Conservation (phyloP, 2,113 vertebrate genomes). For the Aythya baeri region DNA sequence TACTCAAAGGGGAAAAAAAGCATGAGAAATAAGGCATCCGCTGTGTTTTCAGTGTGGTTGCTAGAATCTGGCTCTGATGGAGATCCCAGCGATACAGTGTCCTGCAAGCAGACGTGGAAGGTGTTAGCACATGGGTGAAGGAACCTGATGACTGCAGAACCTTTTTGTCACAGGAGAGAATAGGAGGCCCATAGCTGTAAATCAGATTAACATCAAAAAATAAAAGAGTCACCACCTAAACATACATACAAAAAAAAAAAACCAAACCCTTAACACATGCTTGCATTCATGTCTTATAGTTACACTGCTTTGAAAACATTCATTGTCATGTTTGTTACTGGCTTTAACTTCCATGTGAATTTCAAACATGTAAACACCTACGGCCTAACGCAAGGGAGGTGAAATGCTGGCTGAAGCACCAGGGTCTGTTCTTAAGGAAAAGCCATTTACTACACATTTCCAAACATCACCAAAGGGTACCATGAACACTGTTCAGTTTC, state of each 20-base stretch:
- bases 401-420: neutral
- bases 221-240: neutral
- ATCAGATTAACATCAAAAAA: neutral
- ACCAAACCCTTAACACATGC: neutral
- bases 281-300: neutral
- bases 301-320: neutral
- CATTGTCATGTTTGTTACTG: neutral
- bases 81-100: neutral
- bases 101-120: neutral
- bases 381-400: fast-evolving
- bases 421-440: neutral
- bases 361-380: neutral
- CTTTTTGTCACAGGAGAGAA: neutral
- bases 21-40: neutral
- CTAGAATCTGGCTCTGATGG: neutral
- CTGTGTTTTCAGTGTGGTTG: neutral
- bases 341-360: neutral
- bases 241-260: neutral
- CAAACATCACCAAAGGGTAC: neutral
- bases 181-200: neutral
- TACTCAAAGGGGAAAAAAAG: neutral
- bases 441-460: neutral
- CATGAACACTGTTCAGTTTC: neutral
- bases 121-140: neutral
- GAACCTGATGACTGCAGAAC: neutral